A percentile compares a stretch with the other conserved stretches of the same genome.
phyloP scores from a whole-genome alignment of 2,888 invertebrate genomes.

The Sesia apiformis region DNA sequence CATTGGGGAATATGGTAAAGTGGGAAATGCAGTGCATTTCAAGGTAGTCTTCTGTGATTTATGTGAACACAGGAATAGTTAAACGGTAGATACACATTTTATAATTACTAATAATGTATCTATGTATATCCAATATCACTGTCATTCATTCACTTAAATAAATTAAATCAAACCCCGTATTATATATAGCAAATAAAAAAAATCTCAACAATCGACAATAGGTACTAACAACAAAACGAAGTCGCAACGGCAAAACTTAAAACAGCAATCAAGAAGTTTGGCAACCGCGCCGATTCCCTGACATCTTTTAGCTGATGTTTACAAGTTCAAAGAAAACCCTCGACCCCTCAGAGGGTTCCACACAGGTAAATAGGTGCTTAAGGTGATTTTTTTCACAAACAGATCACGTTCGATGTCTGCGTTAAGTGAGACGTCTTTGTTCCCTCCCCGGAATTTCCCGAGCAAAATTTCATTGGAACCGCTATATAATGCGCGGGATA shows the following conservation, averaged over 20 bases:
- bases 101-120: too few species aligned
- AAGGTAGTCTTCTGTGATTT: too few species aligned
- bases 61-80: too few species aligned
- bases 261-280: slow-evolving; percentile 43
- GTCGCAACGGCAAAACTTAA: slow-evolving; percentile 9
- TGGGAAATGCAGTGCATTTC: too few species aligned
- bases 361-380: slow-evolving; percentile 57
- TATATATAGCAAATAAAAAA: too few species aligned
- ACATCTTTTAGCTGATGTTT: slow-evolving; percentile 58
- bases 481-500: not conserved
- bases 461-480: slow-evolving; percentile 40
- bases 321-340: slow-evolving; percentile 52
- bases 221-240: too few species aligned
- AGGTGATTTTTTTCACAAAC: slow-evolving; percentile 67
- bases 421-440: slow-evolving; percentile 69
- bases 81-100: too few species aligned
- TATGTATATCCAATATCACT: too few species aligned
- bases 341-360: slow-evolving; percentile 29
- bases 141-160: too few species aligned
- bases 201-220: too few species aligned
- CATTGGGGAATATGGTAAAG: too few species aligned
- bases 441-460: slow-evolving; percentile 47
- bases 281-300: slow-evolving; percentile 45
- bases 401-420: slow-evolving; percentile 64
- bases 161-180: too few species aligned